phyloP scores from a whole-genome alignment of 2,113 vertebrate genomes.

The Platichthys flesus region DNA sequence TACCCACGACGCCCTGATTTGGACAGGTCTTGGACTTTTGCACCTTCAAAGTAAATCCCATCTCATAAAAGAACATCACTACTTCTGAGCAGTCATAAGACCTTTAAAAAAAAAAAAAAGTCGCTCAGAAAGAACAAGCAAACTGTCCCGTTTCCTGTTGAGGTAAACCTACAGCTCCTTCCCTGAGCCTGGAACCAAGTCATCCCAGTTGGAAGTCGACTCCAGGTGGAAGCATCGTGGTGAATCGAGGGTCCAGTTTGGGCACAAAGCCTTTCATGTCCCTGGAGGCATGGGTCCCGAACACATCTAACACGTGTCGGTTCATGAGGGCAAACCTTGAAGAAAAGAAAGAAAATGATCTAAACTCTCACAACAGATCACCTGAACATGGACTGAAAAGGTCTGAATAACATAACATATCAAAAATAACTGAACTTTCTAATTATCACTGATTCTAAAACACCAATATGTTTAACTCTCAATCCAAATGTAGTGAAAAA shows the following conservation, averaged over 20 bases:
- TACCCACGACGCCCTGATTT: constrained; percentile 19
- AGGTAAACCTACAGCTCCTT: constrained; percentile 23
- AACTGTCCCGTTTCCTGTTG: constrained; percentile 21
- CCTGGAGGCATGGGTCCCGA: constrained; percentile 93
- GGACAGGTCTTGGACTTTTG: background rate
- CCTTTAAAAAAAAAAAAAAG: background rate
- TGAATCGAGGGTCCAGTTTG: constrained; percentile 89
- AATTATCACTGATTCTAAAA: no score
- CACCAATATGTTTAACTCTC: no score
- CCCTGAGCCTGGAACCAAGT: constrained; percentile 46
- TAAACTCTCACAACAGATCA: background rate
- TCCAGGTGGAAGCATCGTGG: constrained; percentile 79
- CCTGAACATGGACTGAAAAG: no score
- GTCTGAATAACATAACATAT: no score
- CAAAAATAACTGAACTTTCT: no score
- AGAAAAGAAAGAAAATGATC: constrained; percentile 1
- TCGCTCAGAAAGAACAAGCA: constrained; percentile 18
- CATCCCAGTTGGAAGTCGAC: constrained; percentile 84
- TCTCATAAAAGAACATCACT: constrained; percentile 8
- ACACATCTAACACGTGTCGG: constrained; percentile 90
- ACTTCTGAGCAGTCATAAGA: constrained; percentile 22
- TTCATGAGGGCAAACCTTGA: constrained; percentile 96
- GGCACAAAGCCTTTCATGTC: constrained; percentile 90
- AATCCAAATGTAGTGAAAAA: no score
- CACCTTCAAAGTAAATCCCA: background rate